phyloP scores from a whole-genome alignment of 2,888 invertebrate species.

The Synergus laeviventris region DNA sequence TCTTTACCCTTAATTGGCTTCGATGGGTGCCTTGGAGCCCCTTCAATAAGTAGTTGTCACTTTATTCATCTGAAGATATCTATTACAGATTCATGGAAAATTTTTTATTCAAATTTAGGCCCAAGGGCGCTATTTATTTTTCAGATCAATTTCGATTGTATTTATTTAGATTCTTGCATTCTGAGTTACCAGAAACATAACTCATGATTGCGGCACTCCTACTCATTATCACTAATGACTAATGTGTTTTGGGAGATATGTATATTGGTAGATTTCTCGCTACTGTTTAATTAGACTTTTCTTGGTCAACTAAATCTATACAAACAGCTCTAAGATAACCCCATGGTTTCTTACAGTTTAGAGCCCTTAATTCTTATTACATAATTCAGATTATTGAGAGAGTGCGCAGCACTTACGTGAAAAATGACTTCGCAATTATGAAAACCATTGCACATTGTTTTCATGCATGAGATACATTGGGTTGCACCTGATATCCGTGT shows the following conservation, averaged over 20 bases:
- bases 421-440: no score
- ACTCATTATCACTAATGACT: not conserved
- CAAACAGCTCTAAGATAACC: not conserved
- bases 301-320: not conserved
- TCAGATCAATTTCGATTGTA: not conserved
- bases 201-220: not conserved
- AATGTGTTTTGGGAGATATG: not conserved
- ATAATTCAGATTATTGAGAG: no score
- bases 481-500: conserved; percentile 1
- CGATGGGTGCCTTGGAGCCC: not conserved
- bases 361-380: no score
- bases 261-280: not conserved
- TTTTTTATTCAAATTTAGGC: not conserved
- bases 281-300: not conserved
- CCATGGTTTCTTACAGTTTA: not conserved
- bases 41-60: not conserved
- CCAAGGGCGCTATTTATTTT: conserved; percentile 9
- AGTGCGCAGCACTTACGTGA: no score
- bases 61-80: not conserved
- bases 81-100: not conserved
- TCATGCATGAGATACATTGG: not conserved
- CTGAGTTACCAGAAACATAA: not conserved
- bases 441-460: not conserved
- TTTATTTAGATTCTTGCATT: not conserved
- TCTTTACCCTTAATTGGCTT: not conserved